A percentile compares a stretch with the other conserved stretches of the same genome.
These are phyloP conservation scores for Synanceia verrucosa DNA, from an alignment of 2,797 vertebrate genomes.

Conservation along the genomic window DNA sequence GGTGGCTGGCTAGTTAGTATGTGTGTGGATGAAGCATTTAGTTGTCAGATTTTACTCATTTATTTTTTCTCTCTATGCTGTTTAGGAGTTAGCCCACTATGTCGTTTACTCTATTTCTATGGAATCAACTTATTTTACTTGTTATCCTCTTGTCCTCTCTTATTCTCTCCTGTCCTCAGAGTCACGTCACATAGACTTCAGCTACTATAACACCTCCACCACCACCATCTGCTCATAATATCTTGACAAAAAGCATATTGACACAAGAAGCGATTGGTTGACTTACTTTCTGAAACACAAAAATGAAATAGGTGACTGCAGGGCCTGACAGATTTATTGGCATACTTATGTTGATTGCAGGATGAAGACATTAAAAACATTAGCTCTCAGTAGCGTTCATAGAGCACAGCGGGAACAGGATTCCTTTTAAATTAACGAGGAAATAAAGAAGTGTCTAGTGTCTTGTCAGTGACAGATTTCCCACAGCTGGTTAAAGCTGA, in stretches of 20 bases:
- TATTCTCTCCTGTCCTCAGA: constrained; percentile 26
- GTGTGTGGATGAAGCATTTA: too few relatives aligned
- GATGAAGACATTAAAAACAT: neutral
- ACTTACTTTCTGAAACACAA: constrained; percentile 19
- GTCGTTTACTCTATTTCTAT: neutral
- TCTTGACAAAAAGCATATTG: constrained; percentile 35
- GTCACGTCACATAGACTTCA: constrained; percentile 32
- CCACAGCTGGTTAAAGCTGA: neutral
- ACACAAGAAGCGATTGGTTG: constrained; percentile 21
- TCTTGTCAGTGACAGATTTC: neutral
- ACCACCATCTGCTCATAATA: constrained; percentile 31
- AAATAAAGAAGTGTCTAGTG: neutral
- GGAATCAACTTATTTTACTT: constrained; percentile 12
- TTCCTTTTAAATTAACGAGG: neutral
- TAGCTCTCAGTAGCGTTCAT: neutral
- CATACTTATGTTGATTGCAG: neutral
- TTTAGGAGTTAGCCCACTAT: too few relatives aligned
- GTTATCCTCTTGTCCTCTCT: neutral
- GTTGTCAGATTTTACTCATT: too few relatives aligned
- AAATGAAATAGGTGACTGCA: neutral
- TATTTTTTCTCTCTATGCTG: too few relatives aligned
- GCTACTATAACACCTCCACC: constrained; percentile 41
- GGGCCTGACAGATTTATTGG: neutral
- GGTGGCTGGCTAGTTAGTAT: neutral
- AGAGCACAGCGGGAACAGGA: neutral